These are phyloP conservation scores for Aeoliscus strigatus DNA, from an alignment of 2,797 vertebrate species.

Conservation along the genomic window DNA sequence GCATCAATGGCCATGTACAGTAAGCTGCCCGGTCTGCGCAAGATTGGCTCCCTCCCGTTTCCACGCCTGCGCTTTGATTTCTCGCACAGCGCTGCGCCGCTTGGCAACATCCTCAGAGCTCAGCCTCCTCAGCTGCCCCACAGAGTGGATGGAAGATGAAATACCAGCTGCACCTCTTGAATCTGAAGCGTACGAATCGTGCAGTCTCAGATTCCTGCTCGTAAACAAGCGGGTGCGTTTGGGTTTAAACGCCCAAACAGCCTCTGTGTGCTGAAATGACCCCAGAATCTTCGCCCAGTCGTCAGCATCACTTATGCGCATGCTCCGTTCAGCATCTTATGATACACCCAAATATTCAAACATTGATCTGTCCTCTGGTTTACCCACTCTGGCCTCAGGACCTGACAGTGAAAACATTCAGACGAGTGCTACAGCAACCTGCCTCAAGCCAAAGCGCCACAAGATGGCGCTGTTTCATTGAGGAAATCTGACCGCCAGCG, in stretches of 20 bases:
- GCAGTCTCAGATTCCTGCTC: too few relatives aligned
- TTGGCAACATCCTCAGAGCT: constrained; percentile 62
- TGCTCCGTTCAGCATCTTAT: too few relatives aligned
- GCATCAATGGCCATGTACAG: constrained; percentile 74
- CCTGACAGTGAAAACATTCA: background rate
- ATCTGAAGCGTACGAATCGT: too few relatives aligned
- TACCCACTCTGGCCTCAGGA: background rate
- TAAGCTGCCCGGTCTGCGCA: constrained; percentile 59
- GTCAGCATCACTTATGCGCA: too few relatives aligned
- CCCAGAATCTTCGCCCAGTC: too few relatives aligned
- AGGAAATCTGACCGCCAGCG: constrained; percentile 13
- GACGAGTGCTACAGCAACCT: constrained; percentile 3
- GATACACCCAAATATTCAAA: too few relatives aligned
- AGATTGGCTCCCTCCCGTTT: constrained; percentile 61
- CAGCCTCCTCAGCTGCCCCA: too few relatives aligned
- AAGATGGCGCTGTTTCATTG: constrained; percentile 60
- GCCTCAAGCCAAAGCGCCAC: constrained; percentile 27
- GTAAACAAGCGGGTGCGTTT: too few relatives aligned
- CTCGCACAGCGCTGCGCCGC: constrained; percentile 60
- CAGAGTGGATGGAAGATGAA: constrained; percentile 27
- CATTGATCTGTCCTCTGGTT: background rate
- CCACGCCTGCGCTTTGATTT: constrained; percentile 79
- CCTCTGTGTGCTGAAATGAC: too few relatives aligned
- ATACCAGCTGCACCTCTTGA: background rate
- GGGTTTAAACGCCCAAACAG: too few relatives aligned